phyloP scores from a whole-genome alignment of 2,113 vertebrate species.

The Cochlearius cochlearius region DNA sequence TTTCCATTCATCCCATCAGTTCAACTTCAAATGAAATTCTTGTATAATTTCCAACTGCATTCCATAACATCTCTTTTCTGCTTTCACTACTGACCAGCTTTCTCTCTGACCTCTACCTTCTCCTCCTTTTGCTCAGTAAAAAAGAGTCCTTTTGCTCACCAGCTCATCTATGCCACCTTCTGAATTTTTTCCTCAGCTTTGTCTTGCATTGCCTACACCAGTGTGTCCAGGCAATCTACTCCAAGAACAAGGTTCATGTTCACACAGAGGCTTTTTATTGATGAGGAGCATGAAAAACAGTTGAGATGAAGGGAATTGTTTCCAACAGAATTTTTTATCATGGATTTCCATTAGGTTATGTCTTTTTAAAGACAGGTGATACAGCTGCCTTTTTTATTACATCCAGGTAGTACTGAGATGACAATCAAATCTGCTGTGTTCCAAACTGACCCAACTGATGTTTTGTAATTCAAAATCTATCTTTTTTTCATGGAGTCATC shows the following conservation, averaged over 20 bases:
- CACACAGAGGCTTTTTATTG: not conserved
- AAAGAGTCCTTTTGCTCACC: not conserved
- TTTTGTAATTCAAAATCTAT: not conserved
- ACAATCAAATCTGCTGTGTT: not conserved
- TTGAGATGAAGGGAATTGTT: not conserved
- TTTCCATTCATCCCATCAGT: not conserved
- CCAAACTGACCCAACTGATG: not conserved
- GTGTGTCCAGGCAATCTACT: not conserved
- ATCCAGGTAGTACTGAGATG: not conserved
- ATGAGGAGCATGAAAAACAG: not conserved
- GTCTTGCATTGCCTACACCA: not conserved
- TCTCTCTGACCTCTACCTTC: accelerated
- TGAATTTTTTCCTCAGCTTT: not conserved
- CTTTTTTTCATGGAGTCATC: not conserved
- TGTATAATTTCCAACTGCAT: not conserved
- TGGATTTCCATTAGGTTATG: not conserved
- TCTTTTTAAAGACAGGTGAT: not conserved
- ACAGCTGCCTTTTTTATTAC: not conserved
- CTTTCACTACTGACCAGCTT: not conserved
- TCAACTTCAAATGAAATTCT: not conserved
- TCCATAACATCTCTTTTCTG: not conserved
- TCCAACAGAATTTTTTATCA: not conserved
- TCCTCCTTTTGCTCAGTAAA: not conserved
- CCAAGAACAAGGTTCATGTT: not conserved
- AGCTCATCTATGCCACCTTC: not conserved